Base-by-base conservation (phyloP, 2,888 invertebrate genomes). In the Caenorhabditis sinica region DNA sequence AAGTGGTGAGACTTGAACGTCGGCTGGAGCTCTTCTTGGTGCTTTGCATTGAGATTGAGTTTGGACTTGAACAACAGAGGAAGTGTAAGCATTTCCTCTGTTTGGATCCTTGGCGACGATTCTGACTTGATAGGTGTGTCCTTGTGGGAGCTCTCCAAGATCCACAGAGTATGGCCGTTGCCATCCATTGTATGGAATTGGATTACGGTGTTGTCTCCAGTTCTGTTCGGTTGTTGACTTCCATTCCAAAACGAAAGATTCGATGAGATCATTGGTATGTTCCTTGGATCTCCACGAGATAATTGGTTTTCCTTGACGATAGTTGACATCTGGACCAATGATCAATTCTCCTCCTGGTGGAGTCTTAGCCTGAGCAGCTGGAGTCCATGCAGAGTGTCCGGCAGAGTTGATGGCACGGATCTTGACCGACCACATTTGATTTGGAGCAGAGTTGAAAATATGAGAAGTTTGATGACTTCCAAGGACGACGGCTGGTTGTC, bases 141-240 rank as follows among this genome's bases (percentile, higher is more conserved):
- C 92, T 63, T 90, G 85, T 23, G 92, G 92, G 23, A 93, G 86
- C 45, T 90, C 90, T 63, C 88, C 83, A 60, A 93, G 83, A 60
- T 91, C 90, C 33, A 91, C 87, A 49, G 88, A 87, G 86, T 93
- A 93, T 6, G 92, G 90, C 36, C 93, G 87, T 83, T 93, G 92
- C 89, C 90, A 90, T 60, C 93, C 93, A 43, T 89, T 82, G 82
- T 89, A 93, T 3, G 89, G 89, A 63, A 89, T 83, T 25, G 87
- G 87, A 36, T 89, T 87, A n/a, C 88, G 80, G 49, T 90, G 90
- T 56, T 90, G 88, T 76, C 90, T 83, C 92, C 92, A 92, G 17
- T 87, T 68, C 15, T 84, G 83, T 36, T 91, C 91, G n/a, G 85
- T 86, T 9, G 88, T 86, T 8, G 87, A 66, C 33, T 89, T 88